These are phyloP conservation scores for Rutilus rutilus DNA, from an alignment of 2,113 vertebrate species.

Conservation along the genomic window DNA sequence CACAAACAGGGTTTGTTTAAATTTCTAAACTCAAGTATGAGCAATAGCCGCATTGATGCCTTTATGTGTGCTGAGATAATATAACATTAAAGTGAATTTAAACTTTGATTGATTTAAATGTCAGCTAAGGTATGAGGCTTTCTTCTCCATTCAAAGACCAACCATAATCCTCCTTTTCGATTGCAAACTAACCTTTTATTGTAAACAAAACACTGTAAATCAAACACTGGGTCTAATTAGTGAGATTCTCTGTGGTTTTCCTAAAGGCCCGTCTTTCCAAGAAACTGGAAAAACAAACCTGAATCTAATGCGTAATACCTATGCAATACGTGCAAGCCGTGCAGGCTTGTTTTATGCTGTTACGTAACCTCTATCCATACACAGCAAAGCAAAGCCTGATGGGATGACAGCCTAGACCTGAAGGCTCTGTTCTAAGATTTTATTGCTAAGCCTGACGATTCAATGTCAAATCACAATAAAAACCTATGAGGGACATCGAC, in stretches of 20 bases:
- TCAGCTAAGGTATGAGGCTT: no score
- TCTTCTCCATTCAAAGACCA: not conserved
- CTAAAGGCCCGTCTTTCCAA: not conserved
- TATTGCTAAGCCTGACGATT: conserved; percentile 38
- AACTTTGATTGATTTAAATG: no score
- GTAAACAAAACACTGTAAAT: not conserved
- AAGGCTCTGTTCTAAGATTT: conserved; percentile 51
- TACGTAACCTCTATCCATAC: conserved; percentile 19
- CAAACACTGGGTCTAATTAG: not conserved
- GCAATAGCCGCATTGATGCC: no score
- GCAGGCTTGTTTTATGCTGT: not conserved
- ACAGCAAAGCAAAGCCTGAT: conserved; percentile 2
- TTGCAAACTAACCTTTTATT: not conserved
- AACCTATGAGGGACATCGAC: not conserved
- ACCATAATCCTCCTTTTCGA: not conserved
- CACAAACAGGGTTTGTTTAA: no score
- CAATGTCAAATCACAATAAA: conserved; percentile 45
- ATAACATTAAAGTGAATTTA: no score
- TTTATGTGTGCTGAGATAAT: no score
- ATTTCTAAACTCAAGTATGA: no score
- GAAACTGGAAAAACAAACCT: not conserved
- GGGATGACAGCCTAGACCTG: conserved; percentile 40
- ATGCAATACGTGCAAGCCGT: not conserved
- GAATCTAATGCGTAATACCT: not conserved
- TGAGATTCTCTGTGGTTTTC: not conserved